Conservation (phyloP, 2,113 vertebrate species). For the Scatophagus argus region DNA sequence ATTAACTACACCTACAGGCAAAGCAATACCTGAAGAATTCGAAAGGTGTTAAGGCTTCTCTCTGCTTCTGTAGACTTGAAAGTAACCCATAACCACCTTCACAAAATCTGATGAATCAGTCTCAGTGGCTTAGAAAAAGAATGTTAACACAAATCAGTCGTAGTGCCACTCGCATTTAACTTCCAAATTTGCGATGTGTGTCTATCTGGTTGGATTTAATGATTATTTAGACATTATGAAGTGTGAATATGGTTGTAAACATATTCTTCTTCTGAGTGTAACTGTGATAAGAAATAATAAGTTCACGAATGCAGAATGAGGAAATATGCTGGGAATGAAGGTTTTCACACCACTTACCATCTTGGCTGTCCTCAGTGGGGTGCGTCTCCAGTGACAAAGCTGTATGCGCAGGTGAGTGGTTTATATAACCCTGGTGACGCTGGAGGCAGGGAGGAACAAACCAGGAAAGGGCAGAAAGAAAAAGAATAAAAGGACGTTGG, state of each 20-base stretch:
- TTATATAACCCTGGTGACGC: conserved; percentile 44
- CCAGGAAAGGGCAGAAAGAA: not conserved
- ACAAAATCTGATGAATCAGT: not conserved
- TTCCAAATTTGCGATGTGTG: not conserved
- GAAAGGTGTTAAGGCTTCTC: not conserved
- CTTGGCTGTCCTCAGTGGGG: conserved; percentile 55
- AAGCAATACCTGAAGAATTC: not conserved
- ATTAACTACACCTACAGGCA: too few species aligned
- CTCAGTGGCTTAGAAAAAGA: not conserved
- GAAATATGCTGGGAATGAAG: not conserved
- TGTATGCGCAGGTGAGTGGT: conserved; percentile 16
- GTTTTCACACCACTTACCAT: conserved; percentile 63
- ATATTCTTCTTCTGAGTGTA: not conserved
- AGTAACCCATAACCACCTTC: not conserved
- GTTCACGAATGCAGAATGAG: not conserved
- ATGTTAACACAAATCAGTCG: not conserved
- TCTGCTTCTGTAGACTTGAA: not conserved
- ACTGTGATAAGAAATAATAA: not conserved
- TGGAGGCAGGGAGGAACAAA: not conserved
- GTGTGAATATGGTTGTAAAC: not conserved
- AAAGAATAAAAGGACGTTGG: not conserved
- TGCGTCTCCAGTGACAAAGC: conserved; percentile 15
- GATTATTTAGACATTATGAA: too few species aligned
- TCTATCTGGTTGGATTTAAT: not conserved
- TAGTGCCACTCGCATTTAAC: not conserved